Evolutionary conservation across 2,888 invertebrate genomes (phyloP).

Genomic region (Lottia gigantea): DNA sequence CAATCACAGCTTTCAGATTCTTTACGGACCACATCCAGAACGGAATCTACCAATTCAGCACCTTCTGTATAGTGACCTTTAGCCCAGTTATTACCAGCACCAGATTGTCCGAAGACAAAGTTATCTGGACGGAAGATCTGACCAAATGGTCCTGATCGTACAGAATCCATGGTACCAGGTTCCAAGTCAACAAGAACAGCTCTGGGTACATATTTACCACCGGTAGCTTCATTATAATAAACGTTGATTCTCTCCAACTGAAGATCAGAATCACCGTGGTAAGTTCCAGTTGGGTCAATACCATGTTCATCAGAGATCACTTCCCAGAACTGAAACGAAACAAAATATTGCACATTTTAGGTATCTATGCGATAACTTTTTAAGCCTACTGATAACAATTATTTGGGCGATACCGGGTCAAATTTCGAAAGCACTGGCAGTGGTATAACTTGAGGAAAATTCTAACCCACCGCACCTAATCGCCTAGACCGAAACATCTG

Average conservation of each 20-base stretch:
- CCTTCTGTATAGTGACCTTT: constrained; percentile 5
- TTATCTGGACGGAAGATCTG: constrained; percentile 1
- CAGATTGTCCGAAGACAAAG: constrained; percentile 8
- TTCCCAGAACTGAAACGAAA: constrained; percentile 7
- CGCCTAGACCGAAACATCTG: too few species aligned
- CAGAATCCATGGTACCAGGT: constrained; percentile 9
- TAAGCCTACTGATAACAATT: too few species aligned
- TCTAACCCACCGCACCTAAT: too few species aligned
- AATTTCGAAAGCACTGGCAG: too few species aligned
- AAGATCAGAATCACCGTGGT: constrained; percentile 9
- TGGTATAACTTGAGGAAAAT: too few species aligned
- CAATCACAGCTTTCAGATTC: constrained; percentile 2
- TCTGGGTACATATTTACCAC: constrained; percentile 3
- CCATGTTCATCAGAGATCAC: constrained; percentile 6
- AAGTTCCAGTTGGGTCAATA: constrained; percentile 6
- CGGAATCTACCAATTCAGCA: constrained; percentile 1
- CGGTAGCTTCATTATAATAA: constrained; percentile 9
- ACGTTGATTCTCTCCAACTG: constrained; percentile 8
- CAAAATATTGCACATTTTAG: background rate
- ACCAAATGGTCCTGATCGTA: background rate
- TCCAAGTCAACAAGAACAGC: constrained; percentile 3
- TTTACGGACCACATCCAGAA: constrained; percentile 7
- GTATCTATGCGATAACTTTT: too few species aligned
- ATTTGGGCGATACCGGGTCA: too few species aligned
- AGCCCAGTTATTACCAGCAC: constrained; percentile 9